Conservation (phyloP, 2,888 invertebrate genomes). For the Calliphora vomitoria region DNA sequence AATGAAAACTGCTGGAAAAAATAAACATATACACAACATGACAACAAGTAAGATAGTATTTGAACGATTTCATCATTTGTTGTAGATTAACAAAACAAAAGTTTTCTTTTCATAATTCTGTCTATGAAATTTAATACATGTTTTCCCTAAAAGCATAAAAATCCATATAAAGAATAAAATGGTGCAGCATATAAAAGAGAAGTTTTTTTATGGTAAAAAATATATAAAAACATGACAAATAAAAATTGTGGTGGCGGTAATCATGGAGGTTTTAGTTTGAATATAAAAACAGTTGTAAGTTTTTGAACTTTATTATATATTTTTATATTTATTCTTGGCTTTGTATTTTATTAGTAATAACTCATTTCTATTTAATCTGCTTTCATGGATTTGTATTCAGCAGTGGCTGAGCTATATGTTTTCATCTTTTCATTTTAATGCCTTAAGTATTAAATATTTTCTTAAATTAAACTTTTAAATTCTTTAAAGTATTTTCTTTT, state of each 20-base stretch:
- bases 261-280: conserved; percentile 9
- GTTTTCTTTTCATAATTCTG: not conserved
- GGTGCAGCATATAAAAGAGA: not conserved
- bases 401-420: not conserved
- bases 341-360: not conserved
- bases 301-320: not conserved
- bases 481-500: not conserved
- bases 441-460: not conserved
- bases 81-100: not conserved
- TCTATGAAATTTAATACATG: not conserved
- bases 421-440: not conserved
- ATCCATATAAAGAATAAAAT: conserved; percentile 1
- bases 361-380: not conserved
- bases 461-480: not conserved
- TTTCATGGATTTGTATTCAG: not conserved
- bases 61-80: not conserved
- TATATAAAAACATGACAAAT: no score
- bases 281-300: not conserved
- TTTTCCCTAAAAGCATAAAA: conserved; percentile 6
- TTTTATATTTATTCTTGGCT: not conserved
- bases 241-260: not conserved
- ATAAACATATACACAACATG: not conserved
- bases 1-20: not conserved
- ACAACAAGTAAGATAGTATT: not conserved
- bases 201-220: not conserved